Base-by-base conservation (phyloP, 2,888 invertebrate species). In the Nymphalis c-album region DNA sequence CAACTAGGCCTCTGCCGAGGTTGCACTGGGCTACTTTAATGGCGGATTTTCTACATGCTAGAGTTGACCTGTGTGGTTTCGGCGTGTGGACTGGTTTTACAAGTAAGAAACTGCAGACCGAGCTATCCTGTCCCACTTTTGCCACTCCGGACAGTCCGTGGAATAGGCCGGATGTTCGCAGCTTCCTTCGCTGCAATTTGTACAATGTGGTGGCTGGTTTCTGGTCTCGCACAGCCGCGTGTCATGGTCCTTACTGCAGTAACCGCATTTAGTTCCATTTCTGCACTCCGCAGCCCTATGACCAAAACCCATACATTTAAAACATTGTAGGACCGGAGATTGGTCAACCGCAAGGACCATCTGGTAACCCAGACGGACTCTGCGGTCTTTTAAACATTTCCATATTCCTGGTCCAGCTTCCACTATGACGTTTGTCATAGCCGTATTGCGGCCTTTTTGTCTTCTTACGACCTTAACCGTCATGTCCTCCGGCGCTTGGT, bases 121-220 rank as follows among this genome's bases (percentile, higher is more conserved):
- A 1, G 51, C 51, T 35, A 61, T 35, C 10, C 18, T n/a, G 18
- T 61, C 61, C 61, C 50, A 61, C 18, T 51, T 50, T 13, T 31
- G 18, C 61, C 61, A 61, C 8, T 50, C 61, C 5, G 61, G 61
- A 35, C 61, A 61, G 4, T 31, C 50, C 0, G 17, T n/a, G 4
- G n/a, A 10, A n/a, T 61, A 61, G 0, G 61, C 61, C 3, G 61
- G 61, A 18, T 61, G 61, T 1, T 31, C 17, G 22, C 35, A 22
- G 20, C 17, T 26, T 2, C 26, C 22, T 16, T 10, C 6, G 1
- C 17, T 20, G 7, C 26, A 3, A 16, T 26, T 47, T 20, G 31
- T 2, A 20, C 60, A 48, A 0, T 17, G n/a, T n/a, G n/a, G n/a
- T n/a, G n/a, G n/a, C n/a, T n/a, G n/a, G n/a, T n/a, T n/a, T n/a